Evolutionary conservation across 1,140 invertebrate species (phyloP), one percentile per base, ranked within the genome.

Genomic region (Heterodera schachtii): DNA sequence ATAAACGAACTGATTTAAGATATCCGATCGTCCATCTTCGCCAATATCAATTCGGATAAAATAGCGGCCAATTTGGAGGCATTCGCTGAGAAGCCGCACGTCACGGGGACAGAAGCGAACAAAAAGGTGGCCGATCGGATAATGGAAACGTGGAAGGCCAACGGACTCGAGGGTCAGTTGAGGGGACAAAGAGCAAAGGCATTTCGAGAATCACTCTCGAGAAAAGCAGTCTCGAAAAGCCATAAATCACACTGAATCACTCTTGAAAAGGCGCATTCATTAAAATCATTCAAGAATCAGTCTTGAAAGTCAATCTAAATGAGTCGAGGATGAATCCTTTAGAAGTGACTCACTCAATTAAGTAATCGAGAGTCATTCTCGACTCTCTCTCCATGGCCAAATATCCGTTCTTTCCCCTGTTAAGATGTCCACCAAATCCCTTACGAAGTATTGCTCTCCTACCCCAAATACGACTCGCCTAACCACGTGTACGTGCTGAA

Each of bases 81-180:
- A 13, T 41, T 71, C 11, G 43, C 69, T n/a, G 69, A 11, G 44
- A 46, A 43, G 44, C 69, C 69, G 41, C 69, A 71, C 19, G 21
- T 5, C 3, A n/a, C 69, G 0, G 69, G 88, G 19, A 90, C 84
- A 5, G 57, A 83, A 21, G 87, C 81, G 7, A 89, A 89, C 75
- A 78, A 82, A 44, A 66, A 83, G 52, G 86, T 89, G 7, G 88
- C 89, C 21, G 81, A 89, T 6, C 86, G 80, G 19, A 90, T 89
- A 78, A 77, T 74, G 4, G 76, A 82, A 13, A 79, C 81, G n/a
- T 90, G 86, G 84, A 66, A 79, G 46, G 75, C 75, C n/a, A 81
- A 84, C 44, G 88, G 89, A 3, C 77, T 89, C 0, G 84, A 90
- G 81, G 82, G 86, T 89, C 47, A 3, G 66, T 78, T 78, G 11